These are phyloP conservation scores for Lamprologus callipterus DNA, from an alignment of 2,113 vertebrate species.

Conservation along the genomic window DNA sequence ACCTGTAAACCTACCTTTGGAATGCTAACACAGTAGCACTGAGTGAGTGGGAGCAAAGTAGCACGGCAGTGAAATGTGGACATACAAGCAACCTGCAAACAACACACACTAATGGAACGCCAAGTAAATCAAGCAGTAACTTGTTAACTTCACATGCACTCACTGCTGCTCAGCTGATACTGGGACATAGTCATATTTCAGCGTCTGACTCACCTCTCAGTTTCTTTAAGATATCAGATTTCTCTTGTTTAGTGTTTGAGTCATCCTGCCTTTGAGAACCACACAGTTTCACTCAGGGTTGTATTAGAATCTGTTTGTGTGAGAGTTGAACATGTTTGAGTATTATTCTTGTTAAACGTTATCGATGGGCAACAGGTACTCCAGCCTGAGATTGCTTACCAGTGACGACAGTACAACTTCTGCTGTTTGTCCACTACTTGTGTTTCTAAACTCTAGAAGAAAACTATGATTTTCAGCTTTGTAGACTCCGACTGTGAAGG, in stretches of 20 bases:
- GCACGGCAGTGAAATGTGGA: background rate
- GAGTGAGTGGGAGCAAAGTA: background rate
- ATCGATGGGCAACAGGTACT: background rate
- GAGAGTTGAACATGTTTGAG: background rate
- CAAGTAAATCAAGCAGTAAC: background rate
- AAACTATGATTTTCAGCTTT: background rate
- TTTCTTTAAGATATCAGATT: background rate
- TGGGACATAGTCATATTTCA: constrained; percentile 7
- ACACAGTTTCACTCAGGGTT: constrained; percentile 2
- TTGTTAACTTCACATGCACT: background rate
- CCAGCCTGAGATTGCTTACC: background rate
- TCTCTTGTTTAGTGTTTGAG: background rate
- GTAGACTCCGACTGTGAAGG: rapidly evolving
- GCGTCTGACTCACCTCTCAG: constrained; percentile 21
- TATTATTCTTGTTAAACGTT: background rate
- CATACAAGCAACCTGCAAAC: background rate
- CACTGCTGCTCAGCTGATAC: constrained; percentile 24
- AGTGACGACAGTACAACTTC: background rate
- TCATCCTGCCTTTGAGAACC: background rate
- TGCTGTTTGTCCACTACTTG: background rate
- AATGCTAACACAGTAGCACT: background rate
- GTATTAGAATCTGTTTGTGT: background rate
- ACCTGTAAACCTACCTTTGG: background rate
- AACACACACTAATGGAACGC: background rate
- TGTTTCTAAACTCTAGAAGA: background rate